Evolutionary conservation across 2,113 vertebrate species (phyloP), one percentile per base, ranked within the genome.

Genomic region (Chrysemys picta): DNA sequence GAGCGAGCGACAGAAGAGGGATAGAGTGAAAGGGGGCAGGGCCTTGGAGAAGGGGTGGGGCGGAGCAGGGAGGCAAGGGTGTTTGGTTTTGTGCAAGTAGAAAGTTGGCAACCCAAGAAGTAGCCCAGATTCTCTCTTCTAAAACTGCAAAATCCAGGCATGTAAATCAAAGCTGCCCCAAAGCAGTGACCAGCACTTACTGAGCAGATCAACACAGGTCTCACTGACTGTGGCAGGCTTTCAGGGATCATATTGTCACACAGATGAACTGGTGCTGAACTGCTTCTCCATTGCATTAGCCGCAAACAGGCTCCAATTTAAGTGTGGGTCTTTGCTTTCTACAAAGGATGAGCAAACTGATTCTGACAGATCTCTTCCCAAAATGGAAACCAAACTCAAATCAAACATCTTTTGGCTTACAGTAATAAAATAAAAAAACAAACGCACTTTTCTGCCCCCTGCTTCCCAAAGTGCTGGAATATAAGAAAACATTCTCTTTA

Each of bases 251-350:
- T 96, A 96, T 97, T 96, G 96, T 97, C 96, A 96, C 95, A 95
- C 94, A 97, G 96, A 96, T 97, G 94, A 97, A 96, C 97, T 95
- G 96, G 94, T 97, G 90, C 92, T 97, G 96, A 97, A 97, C 97
- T 95, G 95, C 93, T 91, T 83, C 95, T 93, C 96, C 89, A 91
- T 76, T 90, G 85, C 93, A 69, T 35, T 91, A 91, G 52, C 52
- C 85, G 93, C 81, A 96, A 94, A 97, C 83, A 82, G 75, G 96
- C 45, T 87, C 53, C 79, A 89, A 92, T 87, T 88, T 75, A 91
- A 92, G 94, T 78, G 80, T 65, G 62, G 69, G 85, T 42, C 92
- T 95, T 92, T 96, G 96, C 92, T 96, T 96, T 95, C 93, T 96
- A 89, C 95, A 95, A 96, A 84, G 80, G 35, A 69, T 19, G 31